Base-by-base conservation (phyloP, 2,113 vertebrate genomes). In the Peromyscus maniculatus region DNA sequence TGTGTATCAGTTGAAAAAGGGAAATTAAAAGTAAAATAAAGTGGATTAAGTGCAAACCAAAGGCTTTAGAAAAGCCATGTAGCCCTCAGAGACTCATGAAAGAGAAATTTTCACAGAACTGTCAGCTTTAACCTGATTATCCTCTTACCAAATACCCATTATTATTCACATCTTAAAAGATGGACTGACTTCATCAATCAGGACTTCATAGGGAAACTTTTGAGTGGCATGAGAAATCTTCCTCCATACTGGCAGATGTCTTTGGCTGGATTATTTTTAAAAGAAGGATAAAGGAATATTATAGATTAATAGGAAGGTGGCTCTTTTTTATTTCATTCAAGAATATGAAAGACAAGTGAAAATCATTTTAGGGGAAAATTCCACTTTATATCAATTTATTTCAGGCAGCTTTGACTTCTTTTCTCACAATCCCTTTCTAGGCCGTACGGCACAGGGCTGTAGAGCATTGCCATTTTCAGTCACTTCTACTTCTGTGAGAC, bases 241-340 rank as follows among this genome's bases (percentile, higher is more conserved):
- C 66, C 12, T 69, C 57, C 64, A 67, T 57, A 83, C 59, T 91
- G 15, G 36, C 74, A 77, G 49, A 95, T 82, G 26, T 74, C 62
- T 93, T 93, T 91, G 87, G 97, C 95, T 95, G 88, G 79, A 95
- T 91, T 97, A 92, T 49, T 96, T 97, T 97, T 93, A 52, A 92
- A 97, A 96, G 72, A 52, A 93, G 69, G 19, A 49, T 92, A 72
- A 79, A 78, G 59, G 8, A 95, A 64, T 26, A 52, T 71, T 92
- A 21, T 82, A 89, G 57, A 95, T 93, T 92, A 97, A 94, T 79
- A 79, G 52, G 8, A 94, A 97, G 67, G 39, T 91, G 55, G 33
- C 66, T 96, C 89, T 69, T 89, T 91, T 97, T 75, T 96, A 49
- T 82, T 88, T 91, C 74, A 88, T 88, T 96, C 16, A 93, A 93